Conservation (phyloP, 2,113 vertebrate species). For the Tor tambroides region DNA sequence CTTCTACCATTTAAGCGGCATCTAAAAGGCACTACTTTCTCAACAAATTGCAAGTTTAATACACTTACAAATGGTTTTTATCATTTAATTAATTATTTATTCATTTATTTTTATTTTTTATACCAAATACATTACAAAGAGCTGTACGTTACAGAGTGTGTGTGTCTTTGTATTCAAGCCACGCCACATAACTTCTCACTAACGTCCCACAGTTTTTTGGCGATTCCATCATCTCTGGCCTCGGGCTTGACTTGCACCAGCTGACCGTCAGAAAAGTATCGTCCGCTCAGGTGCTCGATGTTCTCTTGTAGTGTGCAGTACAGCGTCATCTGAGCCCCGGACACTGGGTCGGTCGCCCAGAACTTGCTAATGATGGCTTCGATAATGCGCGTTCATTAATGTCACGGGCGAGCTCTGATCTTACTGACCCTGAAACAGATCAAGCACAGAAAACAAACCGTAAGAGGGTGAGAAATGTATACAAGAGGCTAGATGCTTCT, state of each 20-base stretch:
- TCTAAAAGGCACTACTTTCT: no score
- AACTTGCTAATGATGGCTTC: not conserved
- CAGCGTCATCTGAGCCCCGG: conserved; percentile 30
- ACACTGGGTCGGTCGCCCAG: conserved; percentile 13
- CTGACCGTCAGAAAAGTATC: conserved; percentile 25
- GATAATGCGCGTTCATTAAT: not conserved
- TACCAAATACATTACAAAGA: no score
- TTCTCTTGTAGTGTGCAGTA: conserved; percentile 11
- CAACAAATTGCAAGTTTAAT: no score
- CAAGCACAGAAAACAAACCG: not conserved
- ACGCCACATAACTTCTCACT: conserved; percentile 37
- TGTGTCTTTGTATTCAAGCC: not conserved
- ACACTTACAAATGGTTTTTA: no score
- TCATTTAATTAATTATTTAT: no score
- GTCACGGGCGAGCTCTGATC: conserved; percentile 37
- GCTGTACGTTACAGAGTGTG: not conserved
- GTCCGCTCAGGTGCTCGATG: conserved; percentile 18
- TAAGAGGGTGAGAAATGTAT: not conserved
- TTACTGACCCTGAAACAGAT: conserved; percentile 41
- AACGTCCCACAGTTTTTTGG: conserved; percentile 33
- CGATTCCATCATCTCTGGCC: conserved; percentile 22
- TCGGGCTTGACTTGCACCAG: conserved; percentile 34
- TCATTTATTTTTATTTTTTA: no score
- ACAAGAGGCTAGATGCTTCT: no score
- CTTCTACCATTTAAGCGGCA: no score